A percentile compares a stretch with the other conserved stretches of the same genome.
Evolutionary conservation across 2,888 invertebrate genomes (phyloP).

Genomic region (Diploptera punctata): DNA sequence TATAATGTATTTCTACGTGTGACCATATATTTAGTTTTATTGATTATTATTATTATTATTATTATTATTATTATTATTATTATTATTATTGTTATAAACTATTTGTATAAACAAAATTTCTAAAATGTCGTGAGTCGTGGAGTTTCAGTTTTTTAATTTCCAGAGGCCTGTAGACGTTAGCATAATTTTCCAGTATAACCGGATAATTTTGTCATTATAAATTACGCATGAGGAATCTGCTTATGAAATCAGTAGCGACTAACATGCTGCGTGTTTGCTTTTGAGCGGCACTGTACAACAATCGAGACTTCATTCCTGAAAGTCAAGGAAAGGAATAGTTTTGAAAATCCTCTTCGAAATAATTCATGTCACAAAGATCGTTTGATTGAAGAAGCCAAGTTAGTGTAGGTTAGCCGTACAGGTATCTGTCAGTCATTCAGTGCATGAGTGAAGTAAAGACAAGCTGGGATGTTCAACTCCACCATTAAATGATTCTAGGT

Average conservation of each 20-base stretch:
- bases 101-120: neutral
- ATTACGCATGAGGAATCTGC: no score
- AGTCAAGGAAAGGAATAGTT: conserved; percentile 30
- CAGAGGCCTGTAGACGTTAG: no score
- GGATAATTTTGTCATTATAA: no score
- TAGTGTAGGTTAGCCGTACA: neutral
- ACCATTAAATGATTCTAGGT: no score
- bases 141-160: no score
- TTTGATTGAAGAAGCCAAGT: conserved; percentile 20
- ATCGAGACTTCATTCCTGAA: conserved; percentile 29
- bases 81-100: no score
- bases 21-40: no score
- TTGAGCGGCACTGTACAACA: conserved; percentile 13
- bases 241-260: no score
- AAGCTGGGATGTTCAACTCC: no score
- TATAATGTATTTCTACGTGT: no score
- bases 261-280: neutral
- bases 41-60: neutral
- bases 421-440: neutral
- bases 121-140: no score
- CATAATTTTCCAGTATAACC: no score
- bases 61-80: neutral
- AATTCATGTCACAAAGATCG: conserved; percentile 27
- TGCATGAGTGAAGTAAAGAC: neutral
- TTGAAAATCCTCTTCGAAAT: conserved; percentile 28